These are phyloP conservation scores for Galerucella pusilla DNA, from an alignment of 2,888 invertebrate species.

Conservation along the genomic window DNA sequence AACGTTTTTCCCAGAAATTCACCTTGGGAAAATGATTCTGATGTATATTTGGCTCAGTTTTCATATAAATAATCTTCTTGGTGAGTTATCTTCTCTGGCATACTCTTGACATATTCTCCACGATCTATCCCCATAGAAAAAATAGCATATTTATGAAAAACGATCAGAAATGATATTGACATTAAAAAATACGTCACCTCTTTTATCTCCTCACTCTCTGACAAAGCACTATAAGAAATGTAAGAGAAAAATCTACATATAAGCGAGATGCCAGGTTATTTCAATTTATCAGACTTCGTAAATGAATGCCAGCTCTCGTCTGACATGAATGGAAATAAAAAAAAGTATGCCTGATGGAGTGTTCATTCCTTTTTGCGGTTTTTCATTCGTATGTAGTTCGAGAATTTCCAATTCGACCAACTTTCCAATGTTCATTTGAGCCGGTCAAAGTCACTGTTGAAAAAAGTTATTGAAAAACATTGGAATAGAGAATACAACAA, in stretches of 20 bases:
- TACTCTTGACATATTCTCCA: too few relatives aligned
- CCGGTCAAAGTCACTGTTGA: background rate
- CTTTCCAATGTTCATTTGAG: slow-evolving; percentile 22
- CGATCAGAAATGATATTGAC: background rate
- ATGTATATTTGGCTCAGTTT: too few relatives aligned
- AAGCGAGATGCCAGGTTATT: slow-evolving; percentile 43
- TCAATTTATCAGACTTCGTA: slow-evolving; percentile 44
- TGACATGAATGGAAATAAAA: slow-evolving; percentile 42
- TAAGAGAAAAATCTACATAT: slow-evolving; percentile 44
- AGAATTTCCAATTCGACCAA: slow-evolving; percentile 28
- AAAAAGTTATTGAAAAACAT: slow-evolving; percentile 6
- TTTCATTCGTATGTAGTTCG: slow-evolving; percentile 32
- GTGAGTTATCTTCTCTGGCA: too few relatives aligned
- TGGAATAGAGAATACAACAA: background rate
- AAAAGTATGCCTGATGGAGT: slow-evolving; percentile 41
- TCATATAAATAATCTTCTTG: too few relatives aligned
- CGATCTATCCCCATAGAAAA: background rate
- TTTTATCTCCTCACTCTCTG: background rate
- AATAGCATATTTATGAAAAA: background rate
- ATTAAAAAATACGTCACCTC: slow-evolving; percentile 22
- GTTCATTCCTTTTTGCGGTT: slow-evolving; percentile 34
- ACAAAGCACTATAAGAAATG: slow-evolving; percentile 30
- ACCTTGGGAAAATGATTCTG: too few relatives aligned
- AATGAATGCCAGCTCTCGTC: slow-evolving; percentile 33
- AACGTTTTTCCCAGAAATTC: too few relatives aligned